phyloP scores from a whole-genome alignment of 2,888 invertebrate species.

The Dascillus cervinus region DNA sequence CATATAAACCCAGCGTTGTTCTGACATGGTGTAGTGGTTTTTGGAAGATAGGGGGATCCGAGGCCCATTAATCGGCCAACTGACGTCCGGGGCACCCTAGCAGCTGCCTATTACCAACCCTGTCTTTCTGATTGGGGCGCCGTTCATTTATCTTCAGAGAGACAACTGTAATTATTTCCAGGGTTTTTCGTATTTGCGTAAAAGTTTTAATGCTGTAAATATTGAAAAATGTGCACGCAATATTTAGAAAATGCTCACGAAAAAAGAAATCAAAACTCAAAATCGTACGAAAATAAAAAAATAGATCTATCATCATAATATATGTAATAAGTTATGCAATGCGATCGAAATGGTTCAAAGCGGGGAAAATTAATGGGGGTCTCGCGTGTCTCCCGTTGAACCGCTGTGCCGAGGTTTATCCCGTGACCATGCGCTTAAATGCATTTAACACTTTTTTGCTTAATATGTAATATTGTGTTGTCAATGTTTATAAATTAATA shows the following conservation, averaged over 20 bases:
- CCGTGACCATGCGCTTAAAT: slow-evolving; percentile 17
- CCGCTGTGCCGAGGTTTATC: slow-evolving; percentile 14
- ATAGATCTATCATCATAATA: slow-evolving; percentile 13
- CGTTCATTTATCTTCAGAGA: slow-evolving; percentile 28
- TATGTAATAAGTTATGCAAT: slow-evolving; percentile 17
- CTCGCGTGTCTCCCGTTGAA: slow-evolving; percentile 15
- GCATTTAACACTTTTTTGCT: slow-evolving; percentile 14
- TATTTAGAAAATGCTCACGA: too few relatives aligned
- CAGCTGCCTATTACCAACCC: slow-evolving; percentile 18
- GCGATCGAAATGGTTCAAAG: slow-evolving; percentile 14
- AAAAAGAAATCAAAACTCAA: too few relatives aligned
- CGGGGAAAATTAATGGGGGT: slow-evolving; percentile 15
- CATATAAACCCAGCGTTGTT: slow-evolving; percentile 13
- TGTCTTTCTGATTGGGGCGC: slow-evolving; percentile 17
- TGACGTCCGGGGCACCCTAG: slow-evolving; percentile 19
- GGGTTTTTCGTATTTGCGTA: slow-evolving; percentile 16
- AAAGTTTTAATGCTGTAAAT: too few relatives aligned
- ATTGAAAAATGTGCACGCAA: too few relatives aligned
- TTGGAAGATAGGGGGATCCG: slow-evolving; percentile 11
- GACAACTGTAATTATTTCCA: slow-evolving; percentile 30
- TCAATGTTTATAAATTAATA: slow-evolving; percentile 15
- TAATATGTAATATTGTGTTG: slow-evolving; percentile 13
- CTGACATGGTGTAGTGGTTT: slow-evolving; percentile 20
- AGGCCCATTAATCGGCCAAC: slow-evolving; percentile 22
- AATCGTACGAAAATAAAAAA: too few relatives aligned